phyloP scores from a whole-genome alignment of 2,113 vertebrate species.

The Crotophaga sulcirostris region DNA sequence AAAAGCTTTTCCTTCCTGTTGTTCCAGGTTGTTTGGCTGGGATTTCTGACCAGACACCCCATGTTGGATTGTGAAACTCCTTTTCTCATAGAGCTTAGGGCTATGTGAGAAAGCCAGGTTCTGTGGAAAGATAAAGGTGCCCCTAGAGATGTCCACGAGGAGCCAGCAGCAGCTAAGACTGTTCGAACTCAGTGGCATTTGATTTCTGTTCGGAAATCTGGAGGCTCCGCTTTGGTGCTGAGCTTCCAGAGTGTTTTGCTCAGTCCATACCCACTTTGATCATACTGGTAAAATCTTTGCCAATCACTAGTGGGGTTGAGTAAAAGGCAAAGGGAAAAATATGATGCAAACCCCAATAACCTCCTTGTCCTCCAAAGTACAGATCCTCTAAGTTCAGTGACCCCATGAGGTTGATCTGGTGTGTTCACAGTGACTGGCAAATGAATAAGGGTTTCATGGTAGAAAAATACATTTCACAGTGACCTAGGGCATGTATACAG shows the following conservation, averaged over 20 bases:
- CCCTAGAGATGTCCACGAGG: not conserved
- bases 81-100: not conserved
- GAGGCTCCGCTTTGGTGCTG: not conserved
- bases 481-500: not conserved
- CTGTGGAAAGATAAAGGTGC: not conserved
- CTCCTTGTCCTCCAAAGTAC: not conserved
- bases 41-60: not conserved
- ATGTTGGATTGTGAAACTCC: not conserved
- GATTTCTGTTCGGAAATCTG: not conserved
- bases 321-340: not conserved
- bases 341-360: not conserved
- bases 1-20: not conserved
- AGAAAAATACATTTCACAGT: not conserved
- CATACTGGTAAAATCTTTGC: not conserved
- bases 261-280: not conserved
- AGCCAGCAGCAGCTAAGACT: not conserved
- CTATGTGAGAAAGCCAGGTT: not conserved
- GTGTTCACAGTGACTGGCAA: not conserved
- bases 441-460: not conserved
- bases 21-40: not conserved
- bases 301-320: not conserved
- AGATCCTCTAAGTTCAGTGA: fast-evolving
- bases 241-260: not conserved
- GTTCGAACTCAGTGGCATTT: not conserved
- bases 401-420: not conserved